phyloP scores from a whole-genome alignment of 2,888 invertebrate species.

The Drosophila suboccidentalis region DNA sequence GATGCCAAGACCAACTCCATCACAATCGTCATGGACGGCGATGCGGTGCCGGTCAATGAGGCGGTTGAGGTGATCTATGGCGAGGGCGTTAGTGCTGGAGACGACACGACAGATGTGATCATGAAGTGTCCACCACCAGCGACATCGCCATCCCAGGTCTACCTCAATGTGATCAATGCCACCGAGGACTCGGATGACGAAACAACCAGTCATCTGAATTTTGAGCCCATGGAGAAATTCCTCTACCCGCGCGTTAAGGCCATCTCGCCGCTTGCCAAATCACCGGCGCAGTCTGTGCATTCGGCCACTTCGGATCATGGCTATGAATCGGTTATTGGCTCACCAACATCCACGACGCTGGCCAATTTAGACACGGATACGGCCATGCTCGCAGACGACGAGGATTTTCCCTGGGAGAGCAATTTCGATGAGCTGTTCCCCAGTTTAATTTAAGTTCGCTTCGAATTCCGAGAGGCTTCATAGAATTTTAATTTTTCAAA shows the following conservation, averaged over 20 bases:
- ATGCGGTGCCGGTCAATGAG: slow-evolving; percentile 86
- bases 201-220: slow-evolving; percentile 62
- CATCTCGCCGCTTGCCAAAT: slow-evolving; percentile 82
- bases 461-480: slow-evolving; percentile 13
- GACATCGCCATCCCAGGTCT: slow-evolving; percentile 81
- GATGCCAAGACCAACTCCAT: slow-evolving; percentile 91
- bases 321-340: slow-evolving; percentile 89
- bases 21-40: slow-evolving; percentile 89
- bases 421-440: slow-evolving; percentile 93
- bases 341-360: slow-evolving; percentile 85
- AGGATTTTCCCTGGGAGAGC: slow-evolving; percentile 90
- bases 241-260: slow-evolving; percentile 74
- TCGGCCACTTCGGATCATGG: slow-evolving; percentile 87
- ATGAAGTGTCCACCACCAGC: slow-evolving; percentile 79
- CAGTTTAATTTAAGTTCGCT: slow-evolving; percentile 87
- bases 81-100: slow-evolving; percentile 84
- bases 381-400: slow-evolving; percentile 50
- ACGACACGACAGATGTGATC: slow-evolving; percentile 66
- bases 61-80: slow-evolving; percentile 85
- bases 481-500: slow-evolving; percentile 50
- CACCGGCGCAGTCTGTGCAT: slow-evolving; percentile 79
- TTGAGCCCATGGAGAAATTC: slow-evolving; percentile 82
- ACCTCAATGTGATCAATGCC: slow-evolving; percentile 74
- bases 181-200: slow-evolving; percentile 78
- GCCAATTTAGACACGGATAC: slow-evolving; percentile 64